Base-by-base conservation (phyloP, 2,888 invertebrate genomes). In the Chrysopilus asiliformis region DNA sequence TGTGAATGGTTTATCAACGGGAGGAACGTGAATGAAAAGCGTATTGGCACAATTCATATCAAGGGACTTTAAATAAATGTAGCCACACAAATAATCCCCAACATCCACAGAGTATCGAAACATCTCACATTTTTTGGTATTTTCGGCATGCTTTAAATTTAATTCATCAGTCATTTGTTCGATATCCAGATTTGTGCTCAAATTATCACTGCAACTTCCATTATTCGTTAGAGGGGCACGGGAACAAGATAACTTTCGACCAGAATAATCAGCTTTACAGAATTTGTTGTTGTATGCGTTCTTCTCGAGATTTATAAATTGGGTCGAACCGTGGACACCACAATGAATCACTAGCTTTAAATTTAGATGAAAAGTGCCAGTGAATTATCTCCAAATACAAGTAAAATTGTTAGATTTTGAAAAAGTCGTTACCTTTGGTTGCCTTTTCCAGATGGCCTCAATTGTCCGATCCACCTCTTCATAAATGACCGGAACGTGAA, bases 21-120 rank as follows among this genome's bases (percentile, higher is more conserved):
- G 72, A 12, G 86, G 85, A 2, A 86, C 82, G 60, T 86, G 86
- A 17, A 85, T 65, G 57, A 86, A 85, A n/a, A 83, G 60, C 17
- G 72, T 67, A 36, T 71, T 65, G 6, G 58, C 50, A 12, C 56
- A 53, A 56, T 78, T 65, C 24, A 74, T 66, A 49, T 68, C 69
- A 34, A 86, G 58, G 1, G 84, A 85, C 39, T 72, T 72, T 51
- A 76, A 76, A 61, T 74, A 85, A 39, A 73, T 77, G 53, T 77
- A 86, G 51, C 84, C 84, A 55, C 86, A 86, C 4, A 86, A 62
- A 55, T 77, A 86, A 53, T 76, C 68, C 36, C 60, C 60, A 2
- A 59, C 57, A 39, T 61, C 53, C 19, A 52, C 49, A 0, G 61
- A 60, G 2, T 33, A 32, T 4, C 15, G 3, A 7, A 31, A 37